Base-by-base conservation (phyloP, 2,113 vertebrate species). In the Anarhynchus alexandrinus region DNA sequence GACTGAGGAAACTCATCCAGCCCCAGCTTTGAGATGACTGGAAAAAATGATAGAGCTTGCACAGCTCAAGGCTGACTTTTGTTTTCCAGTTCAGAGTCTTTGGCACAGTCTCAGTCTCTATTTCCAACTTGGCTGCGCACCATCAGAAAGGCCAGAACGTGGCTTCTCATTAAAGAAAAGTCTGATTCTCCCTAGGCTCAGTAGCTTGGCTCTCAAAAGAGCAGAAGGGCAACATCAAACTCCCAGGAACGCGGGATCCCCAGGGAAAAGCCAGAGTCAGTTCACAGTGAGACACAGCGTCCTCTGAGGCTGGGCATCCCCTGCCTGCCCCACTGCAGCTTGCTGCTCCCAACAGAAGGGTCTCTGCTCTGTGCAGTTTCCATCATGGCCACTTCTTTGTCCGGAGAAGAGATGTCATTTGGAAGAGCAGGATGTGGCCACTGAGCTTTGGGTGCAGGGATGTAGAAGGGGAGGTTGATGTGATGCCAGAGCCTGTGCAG, bases 41-140 rank as follows among this genome's bases (percentile, higher is more conserved):
- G 73, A 77, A 67, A 62, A 59, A 80, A 67, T 34, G 11, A 69
- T 21, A 55, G 59, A 66, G 29, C 10, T 36, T 69, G 22, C 47
- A 87, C 42, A 90, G 52, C 81, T 91, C 65, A 51, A 64, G 55
- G 70, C 61, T 91, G 82, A 49, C 65, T 82, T 93, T 72, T 79
- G 42, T 61, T 91, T 96, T 66, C 81, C 6, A 7, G 64, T 83
- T 93, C 86, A 77, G 79, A 76, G 59, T 30, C 64, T 58, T 73
- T 93, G 79, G 91, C 71, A 72, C 49, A 27, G 21, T n/a, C 72
- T 64, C 80, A 38, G 72, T 15, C 64, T 88, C 54, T 65, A 3
- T 91, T 94, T 94, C 84, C 72, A 89, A 2, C 49, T 93, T 94
- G 90, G 73, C 84, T 70, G 34, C 3, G 12, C 40, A 78, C 51